A percentile compares a stretch with the other conserved stretches of the same genome.
These are phyloP conservation scores for Lathamus discolor DNA, from an alignment of 2,113 vertebrate species.

Conservation along the genomic window DNA sequence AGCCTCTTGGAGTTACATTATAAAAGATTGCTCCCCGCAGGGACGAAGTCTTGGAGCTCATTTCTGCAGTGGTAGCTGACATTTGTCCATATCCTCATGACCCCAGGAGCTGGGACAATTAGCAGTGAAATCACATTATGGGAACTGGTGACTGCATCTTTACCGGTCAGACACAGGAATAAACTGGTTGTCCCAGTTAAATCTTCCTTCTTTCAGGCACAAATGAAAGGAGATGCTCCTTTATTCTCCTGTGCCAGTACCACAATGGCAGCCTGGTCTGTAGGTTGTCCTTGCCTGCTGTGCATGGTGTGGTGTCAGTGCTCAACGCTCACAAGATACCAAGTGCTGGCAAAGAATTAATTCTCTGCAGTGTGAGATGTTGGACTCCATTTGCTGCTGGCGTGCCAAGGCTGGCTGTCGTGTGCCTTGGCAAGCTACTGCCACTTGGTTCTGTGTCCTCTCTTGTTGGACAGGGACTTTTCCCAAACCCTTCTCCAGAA, in stretches of 20 bases:
- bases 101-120: background rate
- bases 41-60: background rate
- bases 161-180: accelerated
- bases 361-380: background rate
- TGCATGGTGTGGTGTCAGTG: background rate
- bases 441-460: background rate
- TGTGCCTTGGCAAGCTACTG: background rate
- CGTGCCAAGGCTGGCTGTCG: accelerated
- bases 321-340: background rate
- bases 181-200: background rate
- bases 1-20: background rate
- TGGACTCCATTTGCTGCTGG: background rate
- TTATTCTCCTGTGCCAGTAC: background rate
- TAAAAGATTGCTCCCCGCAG: background rate
- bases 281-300: background rate
- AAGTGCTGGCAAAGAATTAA: background rate
- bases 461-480: background rate
- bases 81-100: background rate
- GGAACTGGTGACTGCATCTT: background rate
- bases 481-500: background rate
- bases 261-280: background rate
- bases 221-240: accelerated
- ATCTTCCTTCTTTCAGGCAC: background rate
- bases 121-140: background rate
- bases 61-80: background rate